These are phyloP conservation scores for Atethmia centrago DNA, from an alignment of 2,888 invertebrate genomes.

Conservation along the genomic window DNA sequence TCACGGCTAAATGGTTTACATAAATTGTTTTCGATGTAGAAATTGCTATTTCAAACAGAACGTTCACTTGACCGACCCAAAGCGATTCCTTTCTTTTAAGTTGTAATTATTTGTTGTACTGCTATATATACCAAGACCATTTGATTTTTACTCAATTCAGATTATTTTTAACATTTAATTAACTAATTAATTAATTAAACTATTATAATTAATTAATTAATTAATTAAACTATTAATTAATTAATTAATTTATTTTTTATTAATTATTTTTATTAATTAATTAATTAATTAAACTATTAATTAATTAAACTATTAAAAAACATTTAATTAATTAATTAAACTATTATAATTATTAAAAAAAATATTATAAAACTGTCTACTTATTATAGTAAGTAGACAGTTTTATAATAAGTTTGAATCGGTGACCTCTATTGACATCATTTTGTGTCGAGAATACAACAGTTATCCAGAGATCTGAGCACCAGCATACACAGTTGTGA, in stretches of 20 bases:
- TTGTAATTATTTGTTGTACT: conserved; percentile 9
- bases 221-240: too few relatives aligned
- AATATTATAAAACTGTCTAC: too few relatives aligned
- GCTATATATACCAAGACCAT: neutral
- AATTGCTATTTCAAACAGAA: conserved; percentile 29
- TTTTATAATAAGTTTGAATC: neutral
- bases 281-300: too few relatives aligned
- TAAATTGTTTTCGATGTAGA: conserved; percentile 32
- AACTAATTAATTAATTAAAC: too few relatives aligned
- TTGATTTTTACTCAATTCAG: neutral
- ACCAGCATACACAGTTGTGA: conserved; percentile 22
- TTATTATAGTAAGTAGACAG: neutral
- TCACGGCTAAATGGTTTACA: conserved; percentile 7
- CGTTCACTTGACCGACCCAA: conserved; percentile 19
- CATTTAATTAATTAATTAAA: too few relatives aligned
- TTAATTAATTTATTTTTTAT: too few relatives aligned
- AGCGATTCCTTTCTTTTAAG: conserved; percentile 24
- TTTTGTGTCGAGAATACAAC: neutral
- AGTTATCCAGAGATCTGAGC: neutral
- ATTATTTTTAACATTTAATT: neutral
- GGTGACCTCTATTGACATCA: neutral
- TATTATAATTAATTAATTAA: too few relatives aligned
- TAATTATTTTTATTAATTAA: too few relatives aligned
- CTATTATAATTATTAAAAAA: too few relatives aligned
- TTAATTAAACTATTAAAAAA: too few relatives aligned